Evolutionary conservation across 64 coral and sea anemone species (phyloP), one percentile per base, ranked within the genome.

Genomic region (Pachyseris speciosa): DNA sequence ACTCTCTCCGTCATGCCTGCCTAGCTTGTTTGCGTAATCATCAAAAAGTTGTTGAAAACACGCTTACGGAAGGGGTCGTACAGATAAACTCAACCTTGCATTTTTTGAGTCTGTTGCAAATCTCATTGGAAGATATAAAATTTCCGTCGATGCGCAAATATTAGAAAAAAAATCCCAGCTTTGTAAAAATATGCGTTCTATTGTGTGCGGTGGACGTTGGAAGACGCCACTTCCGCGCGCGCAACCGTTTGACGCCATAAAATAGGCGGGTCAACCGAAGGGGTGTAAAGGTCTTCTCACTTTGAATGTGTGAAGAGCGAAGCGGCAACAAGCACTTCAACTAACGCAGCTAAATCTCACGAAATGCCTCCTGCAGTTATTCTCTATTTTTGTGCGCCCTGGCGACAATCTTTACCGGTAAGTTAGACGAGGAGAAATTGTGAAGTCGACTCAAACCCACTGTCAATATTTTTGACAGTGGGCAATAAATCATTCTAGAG

Each of bases 201-300:
- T 37, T 58, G 47, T 58, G 58, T 79, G 48, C 75, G 52, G 77
- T 61, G 36, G 22, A 40, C 13, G 16, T 33, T 81, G 77, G 32
- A 81, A 53, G 77, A 81, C 24, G 77, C 77, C 31, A 81, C 36
- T 39, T 81, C 77, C 77, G 77, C 77, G 52, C n/a, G 33, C 77
- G 53, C 51, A 63, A 81, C 52, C 52, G 53, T 63, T 81, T 81
- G 77, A 81, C 52, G 77, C 77, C 51, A 38, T 38, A 81, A 81
- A 81, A 61, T 24, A 37, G 77, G 77, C 53, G 77, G 51, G 77
- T 81, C 63, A 33, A 81, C 52, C 53, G 10, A 39, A 63, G 17
- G 17, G 52, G 53, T 81, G 77, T 58, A 61, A 81, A 59, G 77
- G 51, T 53, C 50, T 80, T 58, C 51, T 80, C 32, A 32, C 50